Evolutionary conservation across 2,888 invertebrate species (phyloP).

Genomic region (Amphipoea oculea): DNA sequence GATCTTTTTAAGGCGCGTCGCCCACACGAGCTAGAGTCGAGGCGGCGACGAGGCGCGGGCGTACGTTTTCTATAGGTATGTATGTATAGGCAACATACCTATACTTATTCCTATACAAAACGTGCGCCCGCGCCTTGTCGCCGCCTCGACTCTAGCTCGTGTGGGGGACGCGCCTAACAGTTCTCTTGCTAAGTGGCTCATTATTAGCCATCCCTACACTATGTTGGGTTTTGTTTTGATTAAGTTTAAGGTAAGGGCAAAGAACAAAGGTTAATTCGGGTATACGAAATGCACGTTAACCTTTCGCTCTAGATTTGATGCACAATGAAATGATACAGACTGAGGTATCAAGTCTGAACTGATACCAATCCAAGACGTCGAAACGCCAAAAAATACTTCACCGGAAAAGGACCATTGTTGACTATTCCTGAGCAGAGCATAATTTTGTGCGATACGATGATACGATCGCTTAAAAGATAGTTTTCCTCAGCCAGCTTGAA

Average conservation of each 20-base stretch:
- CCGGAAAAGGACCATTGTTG: constrained; percentile 11
- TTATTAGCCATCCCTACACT: no score
- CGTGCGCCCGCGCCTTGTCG: no score
- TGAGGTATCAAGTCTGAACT: background rate
- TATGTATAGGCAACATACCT: no score
- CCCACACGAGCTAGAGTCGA: no score
- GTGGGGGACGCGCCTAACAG: no score
- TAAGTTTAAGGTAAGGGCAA: background rate
- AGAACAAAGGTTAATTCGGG: background rate
- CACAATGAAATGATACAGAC: background rate
- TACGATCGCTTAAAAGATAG: constrained; percentile 22
- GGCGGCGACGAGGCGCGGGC: no score
- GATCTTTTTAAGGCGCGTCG: no score
- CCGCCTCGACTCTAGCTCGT: no score
- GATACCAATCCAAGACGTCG: background rate
- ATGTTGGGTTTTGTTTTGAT: background rate
- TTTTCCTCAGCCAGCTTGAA: constrained; percentile 40
- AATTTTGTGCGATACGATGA: constrained; percentile 26
- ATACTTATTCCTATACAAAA: no score
- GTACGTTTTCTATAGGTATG: no score
- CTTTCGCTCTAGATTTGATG: background rate
- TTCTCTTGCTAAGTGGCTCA: no score
- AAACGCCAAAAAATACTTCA: background rate
- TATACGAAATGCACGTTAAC: background rate
- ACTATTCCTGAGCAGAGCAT: background rate